Evolutionary conservation across 2,113 vertebrate species (phyloP).

Genomic region (Malurus elegans): DNA sequence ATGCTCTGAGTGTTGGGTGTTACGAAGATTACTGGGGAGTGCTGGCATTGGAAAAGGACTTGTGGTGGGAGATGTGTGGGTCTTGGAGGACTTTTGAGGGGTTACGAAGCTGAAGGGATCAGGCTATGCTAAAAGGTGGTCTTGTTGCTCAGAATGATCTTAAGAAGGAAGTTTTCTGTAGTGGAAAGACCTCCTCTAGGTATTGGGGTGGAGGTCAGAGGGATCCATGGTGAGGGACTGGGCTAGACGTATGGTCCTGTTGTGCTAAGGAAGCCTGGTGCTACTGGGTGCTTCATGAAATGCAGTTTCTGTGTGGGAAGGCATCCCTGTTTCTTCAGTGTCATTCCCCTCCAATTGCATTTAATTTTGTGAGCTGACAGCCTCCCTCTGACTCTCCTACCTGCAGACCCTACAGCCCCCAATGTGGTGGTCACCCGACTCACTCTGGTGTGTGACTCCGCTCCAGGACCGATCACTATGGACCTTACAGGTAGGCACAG

Average conservation of each 20-base stretch:
- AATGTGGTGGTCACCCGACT: constrained; percentile 81
- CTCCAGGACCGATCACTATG: constrained; percentile 81
- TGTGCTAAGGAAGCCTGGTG: background rate
- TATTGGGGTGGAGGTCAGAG: background rate
- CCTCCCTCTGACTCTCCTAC: background rate
- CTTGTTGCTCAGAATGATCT: background rate
- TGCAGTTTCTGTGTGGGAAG: background rate
- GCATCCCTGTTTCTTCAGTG: background rate
- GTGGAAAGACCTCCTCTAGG: background rate
- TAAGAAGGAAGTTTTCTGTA: background rate
- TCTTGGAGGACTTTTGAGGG: background rate
- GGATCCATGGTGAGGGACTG: background rate
- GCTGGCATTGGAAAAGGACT: background rate
- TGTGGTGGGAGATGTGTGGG: background rate
- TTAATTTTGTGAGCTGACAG: background rate
- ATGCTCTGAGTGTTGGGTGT: background rate
- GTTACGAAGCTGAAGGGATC: background rate
- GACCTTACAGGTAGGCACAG: constrained; percentile 78
- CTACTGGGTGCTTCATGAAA: background rate
- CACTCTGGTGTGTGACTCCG: constrained; percentile 76
- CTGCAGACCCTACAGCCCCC: constrained; percentile 77
- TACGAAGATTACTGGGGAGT: background rate
- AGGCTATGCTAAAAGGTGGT: background rate
- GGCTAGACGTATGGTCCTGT: accelerated
- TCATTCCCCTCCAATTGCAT: accelerated